Evolutionary conservation across 2,888 invertebrate genomes (phyloP).

Genomic region (Pogonocherus hispidulus): DNA sequence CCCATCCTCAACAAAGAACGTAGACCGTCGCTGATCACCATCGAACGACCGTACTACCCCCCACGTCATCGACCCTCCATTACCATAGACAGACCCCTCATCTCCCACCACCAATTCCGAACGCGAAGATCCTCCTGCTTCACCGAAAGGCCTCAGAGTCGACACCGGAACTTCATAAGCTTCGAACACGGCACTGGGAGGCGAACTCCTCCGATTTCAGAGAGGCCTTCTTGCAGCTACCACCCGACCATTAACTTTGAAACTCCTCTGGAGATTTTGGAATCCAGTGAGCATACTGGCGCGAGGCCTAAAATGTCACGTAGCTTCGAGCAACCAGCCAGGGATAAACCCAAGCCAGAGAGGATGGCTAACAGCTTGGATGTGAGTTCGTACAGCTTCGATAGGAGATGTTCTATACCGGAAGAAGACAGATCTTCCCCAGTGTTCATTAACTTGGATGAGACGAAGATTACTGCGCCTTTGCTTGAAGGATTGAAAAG

Average conservation of each 20-base stretch:
- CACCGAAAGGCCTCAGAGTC: constrained; percentile 56
- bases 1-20: constrained; percentile 63
- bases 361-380: constrained; percentile 65
- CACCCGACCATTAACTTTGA: constrained; percentile 62
- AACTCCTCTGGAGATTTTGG: constrained; percentile 53
- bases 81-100: constrained; percentile 53
- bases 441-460: constrained; percentile 63
- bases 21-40: constrained; percentile 62
- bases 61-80: constrained; percentile 57
- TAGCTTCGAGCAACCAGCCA: constrained; percentile 65
- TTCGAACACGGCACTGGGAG: constrained; percentile 60
- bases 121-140: constrained; percentile 65
- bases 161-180: constrained; percentile 65
- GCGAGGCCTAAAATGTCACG: constrained; percentile 60
- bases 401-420: constrained; percentile 56
- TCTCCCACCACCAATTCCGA: constrained; percentile 47
- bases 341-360: constrained; percentile 57
- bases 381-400: constrained; percentile 57
- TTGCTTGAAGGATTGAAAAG: constrained; percentile 65
- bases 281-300: constrained; percentile 35
- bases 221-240: constrained; percentile 54
- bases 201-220: constrained; percentile 36
- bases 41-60: constrained; percentile 58
- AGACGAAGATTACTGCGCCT: constrained; percentile 64
- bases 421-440: constrained; percentile 53